phyloP scores from a whole-genome alignment of 2,888 invertebrate genomes.

The Tanytarsus gracilentus region DNA sequence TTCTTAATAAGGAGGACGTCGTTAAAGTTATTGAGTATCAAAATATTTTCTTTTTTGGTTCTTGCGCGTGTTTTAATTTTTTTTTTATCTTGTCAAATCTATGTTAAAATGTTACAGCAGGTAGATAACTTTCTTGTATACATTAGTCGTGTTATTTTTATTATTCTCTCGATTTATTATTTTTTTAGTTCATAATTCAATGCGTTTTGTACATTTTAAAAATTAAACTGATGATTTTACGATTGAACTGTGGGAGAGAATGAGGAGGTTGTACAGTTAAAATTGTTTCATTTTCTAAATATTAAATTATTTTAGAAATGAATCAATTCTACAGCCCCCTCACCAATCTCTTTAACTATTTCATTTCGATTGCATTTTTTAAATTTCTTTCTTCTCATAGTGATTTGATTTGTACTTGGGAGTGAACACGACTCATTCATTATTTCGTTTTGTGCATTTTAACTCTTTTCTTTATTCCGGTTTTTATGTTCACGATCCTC shows the following conservation, averaged over 20 bases:
- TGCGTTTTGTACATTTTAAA: slow-evolving; percentile 29
- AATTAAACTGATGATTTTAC: no score
- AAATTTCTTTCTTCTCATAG: slow-evolving; percentile 3
- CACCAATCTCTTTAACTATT: no score
- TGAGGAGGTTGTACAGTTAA: no score
- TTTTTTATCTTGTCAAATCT: no score
- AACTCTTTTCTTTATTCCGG: background rate
- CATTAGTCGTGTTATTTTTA: slow-evolving; percentile 3
- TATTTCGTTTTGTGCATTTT: background rate
- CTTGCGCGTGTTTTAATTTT: no score
- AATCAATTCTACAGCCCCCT: no score
- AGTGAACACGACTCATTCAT: slow-evolving; percentile 3
- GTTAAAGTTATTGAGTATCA: slow-evolving; percentile 8
- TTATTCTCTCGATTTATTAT: background rate
- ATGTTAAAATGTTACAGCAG: slow-evolving; percentile 2
- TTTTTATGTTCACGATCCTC: slow-evolving; percentile 5
- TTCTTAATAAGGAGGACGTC: slow-evolving; percentile 1
- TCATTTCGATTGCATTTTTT: slow-evolving; percentile 24
- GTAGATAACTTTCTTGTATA: slow-evolving; percentile 15
- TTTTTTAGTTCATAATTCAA: background rate
- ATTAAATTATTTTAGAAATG: no score
- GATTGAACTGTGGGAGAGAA: no score
- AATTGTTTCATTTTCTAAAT: no score
- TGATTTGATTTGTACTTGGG: slow-evolving; percentile 21
- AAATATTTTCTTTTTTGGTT: slow-evolving; percentile 17